phyloP scores from a whole-genome alignment of 2,888 invertebrate genomes.

The Heliconius charithonia region DNA sequence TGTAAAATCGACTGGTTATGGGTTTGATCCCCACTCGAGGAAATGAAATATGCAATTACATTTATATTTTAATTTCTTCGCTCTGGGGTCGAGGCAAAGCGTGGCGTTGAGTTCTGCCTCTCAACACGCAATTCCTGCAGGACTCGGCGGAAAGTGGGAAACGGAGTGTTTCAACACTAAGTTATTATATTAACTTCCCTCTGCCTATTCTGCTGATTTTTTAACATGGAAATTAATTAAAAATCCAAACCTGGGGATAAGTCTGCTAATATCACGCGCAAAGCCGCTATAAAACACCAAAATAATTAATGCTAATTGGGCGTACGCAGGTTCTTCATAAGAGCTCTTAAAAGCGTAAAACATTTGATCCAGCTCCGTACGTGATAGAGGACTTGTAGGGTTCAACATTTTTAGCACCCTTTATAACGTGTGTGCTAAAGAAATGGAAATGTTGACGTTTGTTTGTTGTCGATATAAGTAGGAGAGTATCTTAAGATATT shows the following conservation, averaged over 20 bases:
- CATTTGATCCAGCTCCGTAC: slow-evolving; percentile 38
- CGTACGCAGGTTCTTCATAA: slow-evolving; percentile 37
- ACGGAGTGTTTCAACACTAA: too few relatives aligned
- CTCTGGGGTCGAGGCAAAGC: too few relatives aligned
- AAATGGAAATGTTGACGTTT: background rate
- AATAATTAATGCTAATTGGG: slow-evolving; percentile 43
- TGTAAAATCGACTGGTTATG: too few relatives aligned
- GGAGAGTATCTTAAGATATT: background rate
- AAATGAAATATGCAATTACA: too few relatives aligned
- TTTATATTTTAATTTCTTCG: too few relatives aligned
- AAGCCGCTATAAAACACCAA: slow-evolving; percentile 25
- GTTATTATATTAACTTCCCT: too few relatives aligned
- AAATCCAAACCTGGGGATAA: background rate
- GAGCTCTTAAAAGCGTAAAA: slow-evolving; percentile 37
- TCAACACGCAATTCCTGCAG: too few relatives aligned
- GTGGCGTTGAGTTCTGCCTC: too few relatives aligned
- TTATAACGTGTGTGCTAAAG: background rate
- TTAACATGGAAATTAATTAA: background rate
- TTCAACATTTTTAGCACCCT: slow-evolving; percentile 1
- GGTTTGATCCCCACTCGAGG: too few relatives aligned
- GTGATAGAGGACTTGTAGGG: slow-evolving; percentile 25
- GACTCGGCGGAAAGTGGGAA: too few relatives aligned
- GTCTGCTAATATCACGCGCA: slow-evolving; percentile 13
- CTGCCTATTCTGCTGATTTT: too few relatives aligned
- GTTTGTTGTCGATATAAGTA: background rate